phyloP scores from a whole-genome alignment of 1,140 invertebrate genomes.

The Drosophila miranda region DNA sequence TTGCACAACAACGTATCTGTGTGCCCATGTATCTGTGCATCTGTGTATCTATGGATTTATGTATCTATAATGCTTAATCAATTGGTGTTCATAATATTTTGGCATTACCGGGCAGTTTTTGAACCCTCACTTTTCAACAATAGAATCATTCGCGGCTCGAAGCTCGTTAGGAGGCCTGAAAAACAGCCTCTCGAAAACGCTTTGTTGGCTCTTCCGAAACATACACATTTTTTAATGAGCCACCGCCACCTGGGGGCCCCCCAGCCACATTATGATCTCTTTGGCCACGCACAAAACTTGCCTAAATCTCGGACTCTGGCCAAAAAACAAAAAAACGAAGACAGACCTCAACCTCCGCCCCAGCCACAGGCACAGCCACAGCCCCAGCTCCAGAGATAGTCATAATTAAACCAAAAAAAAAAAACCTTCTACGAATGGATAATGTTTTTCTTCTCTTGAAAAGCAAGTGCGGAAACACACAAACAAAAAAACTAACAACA shows the following conservation, averaged over 20 bases:
- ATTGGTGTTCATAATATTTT: conserved; percentile 55
- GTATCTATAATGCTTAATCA: conserved; percentile 66
- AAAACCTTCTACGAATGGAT: conserved; percentile 30
- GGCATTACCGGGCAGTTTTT: conserved; percentile 60
- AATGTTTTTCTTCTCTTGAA: conserved; percentile 35
- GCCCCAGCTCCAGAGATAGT: conserved; percentile 18
- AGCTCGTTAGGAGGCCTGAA: conserved; percentile 61
- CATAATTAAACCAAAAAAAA: conserved; percentile 35
- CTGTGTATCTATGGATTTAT: neutral
- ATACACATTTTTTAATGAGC: conserved; percentile 51
- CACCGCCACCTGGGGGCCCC: conserved; percentile 28
- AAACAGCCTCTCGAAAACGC: conserved; percentile 22
- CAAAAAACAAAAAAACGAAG: neutral
- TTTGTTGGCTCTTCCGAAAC: conserved; percentile 60
- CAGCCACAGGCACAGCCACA: neutral
- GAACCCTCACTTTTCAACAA: conserved; percentile 11
- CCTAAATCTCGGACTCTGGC: neutral
- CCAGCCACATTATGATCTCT: conserved; percentile 55
- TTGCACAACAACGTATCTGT: no score
- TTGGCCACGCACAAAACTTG: conserved; percentile 68
- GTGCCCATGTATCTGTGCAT: conserved; percentile 18
- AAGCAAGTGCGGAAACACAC: conserved; percentile 37
- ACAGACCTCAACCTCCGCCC: conserved; percentile 18
- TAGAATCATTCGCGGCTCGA: conserved; percentile 15
- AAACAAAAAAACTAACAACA: neutral